phyloP scores from a whole-genome alignment of 2,797 vertebrate species.

The Malacoraja senta region DNA sequence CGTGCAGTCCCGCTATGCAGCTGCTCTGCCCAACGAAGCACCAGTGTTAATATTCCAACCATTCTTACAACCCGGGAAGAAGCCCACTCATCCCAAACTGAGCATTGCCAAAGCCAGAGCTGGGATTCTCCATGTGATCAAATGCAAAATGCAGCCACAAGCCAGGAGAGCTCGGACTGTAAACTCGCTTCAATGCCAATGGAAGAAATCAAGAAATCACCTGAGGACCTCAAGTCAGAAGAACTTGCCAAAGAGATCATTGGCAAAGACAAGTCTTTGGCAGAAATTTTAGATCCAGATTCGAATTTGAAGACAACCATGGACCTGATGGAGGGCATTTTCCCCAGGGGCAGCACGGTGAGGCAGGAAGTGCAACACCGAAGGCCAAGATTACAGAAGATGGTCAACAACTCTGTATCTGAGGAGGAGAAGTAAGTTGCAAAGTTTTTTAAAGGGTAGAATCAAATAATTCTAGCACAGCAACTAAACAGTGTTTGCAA shows the following conservation, averaged over 20 bases:
- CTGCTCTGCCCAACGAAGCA: not conserved
- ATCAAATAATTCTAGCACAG: not conserved
- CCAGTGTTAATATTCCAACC: not conserved
- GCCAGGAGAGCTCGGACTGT: not conserved
- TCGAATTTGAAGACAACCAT: conserved; percentile 74
- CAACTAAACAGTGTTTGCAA: not conserved
- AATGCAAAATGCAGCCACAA: not conserved
- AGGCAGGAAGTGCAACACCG: conserved; percentile 51
- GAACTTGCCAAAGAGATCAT: conserved; percentile 72
- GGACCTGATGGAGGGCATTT: conserved; percentile 85
- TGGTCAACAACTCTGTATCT: conserved; percentile 6
- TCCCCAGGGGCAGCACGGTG: conserved; percentile 55
- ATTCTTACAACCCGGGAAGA: not conserved
- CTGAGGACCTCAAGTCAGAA: conserved; percentile 73
- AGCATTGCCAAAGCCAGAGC: not conserved
- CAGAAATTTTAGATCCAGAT: conserved; percentile 74
- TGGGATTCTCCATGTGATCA: not conserved
- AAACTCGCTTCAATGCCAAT: conserved; percentile 40
- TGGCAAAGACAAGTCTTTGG: conserved; percentile 73
- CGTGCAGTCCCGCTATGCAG: conserved; percentile 36
- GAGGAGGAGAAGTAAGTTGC: conserved; percentile 50
- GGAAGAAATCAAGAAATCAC: conserved; percentile 59
- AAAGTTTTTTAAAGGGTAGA: not conserved
- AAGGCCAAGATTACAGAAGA: conserved; percentile 55
- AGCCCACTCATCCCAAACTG: not conserved